Evolutionary conservation across 2,888 invertebrate genomes (phyloP).

Genomic region (Sinohyriopsis cumingii): DNA sequence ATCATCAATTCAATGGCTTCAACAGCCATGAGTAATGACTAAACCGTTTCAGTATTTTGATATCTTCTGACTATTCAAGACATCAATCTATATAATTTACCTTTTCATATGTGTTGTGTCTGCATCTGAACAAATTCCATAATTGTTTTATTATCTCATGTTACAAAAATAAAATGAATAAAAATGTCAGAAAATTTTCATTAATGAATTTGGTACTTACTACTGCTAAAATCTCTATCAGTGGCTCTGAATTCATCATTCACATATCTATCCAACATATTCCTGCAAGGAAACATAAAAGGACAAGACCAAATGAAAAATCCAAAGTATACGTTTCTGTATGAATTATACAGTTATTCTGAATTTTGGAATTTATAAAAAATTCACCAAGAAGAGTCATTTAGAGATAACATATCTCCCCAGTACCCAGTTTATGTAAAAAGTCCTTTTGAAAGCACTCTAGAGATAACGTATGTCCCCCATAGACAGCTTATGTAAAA

Average conservation of each 20-base stretch:
- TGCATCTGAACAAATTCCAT: not conserved
- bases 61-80: no score
- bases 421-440: no score
- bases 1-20: no score
- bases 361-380: not conserved
- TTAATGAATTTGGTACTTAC: constrained; percentile 51
- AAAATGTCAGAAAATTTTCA: no score
- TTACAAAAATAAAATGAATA: no score
- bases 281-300: constrained; percentile 46
- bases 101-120: not conserved
- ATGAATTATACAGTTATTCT: not conserved
- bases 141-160: not conserved
- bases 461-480: no score
- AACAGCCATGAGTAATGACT: no score
- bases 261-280: constrained; percentile 70
- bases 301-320: not conserved
- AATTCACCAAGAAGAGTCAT: no score
- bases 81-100: not conserved
- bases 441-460: no score
- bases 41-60: no score
- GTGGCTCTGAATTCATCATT: constrained; percentile 68
- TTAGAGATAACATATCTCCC: no score
- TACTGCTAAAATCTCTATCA: constrained; percentile 68
- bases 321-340: not conserved
- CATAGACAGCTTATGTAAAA: no score